These are phyloP conservation scores for Chelonoidis abingdonii DNA, from an alignment of 2,113 vertebrate species.

Conservation along the genomic window DNA sequence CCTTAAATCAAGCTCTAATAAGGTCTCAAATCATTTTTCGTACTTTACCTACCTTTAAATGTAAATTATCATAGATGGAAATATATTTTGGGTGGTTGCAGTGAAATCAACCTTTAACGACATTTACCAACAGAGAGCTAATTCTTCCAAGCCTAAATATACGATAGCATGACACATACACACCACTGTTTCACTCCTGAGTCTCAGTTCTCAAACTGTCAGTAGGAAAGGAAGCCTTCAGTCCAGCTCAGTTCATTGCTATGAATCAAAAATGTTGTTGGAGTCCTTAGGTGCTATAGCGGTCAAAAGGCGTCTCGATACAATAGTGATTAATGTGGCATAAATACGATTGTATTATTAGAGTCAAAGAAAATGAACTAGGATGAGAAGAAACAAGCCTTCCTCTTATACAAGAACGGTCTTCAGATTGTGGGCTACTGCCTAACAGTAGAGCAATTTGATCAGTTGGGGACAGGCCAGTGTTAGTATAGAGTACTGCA, in stretches of 20 bases:
- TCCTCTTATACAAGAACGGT: not conserved
- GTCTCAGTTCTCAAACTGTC: not conserved
- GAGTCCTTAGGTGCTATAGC: not conserved
- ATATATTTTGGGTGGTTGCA: no score
- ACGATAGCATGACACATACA: no score
- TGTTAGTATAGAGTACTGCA: not conserved
- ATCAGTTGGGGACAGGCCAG: rapidly evolving
- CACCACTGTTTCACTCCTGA: not conserved
- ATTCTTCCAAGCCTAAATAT: no score
- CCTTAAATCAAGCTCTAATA: no score
- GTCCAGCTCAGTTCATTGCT: not conserved
- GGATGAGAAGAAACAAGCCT: not conserved
- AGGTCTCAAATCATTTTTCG: no score
- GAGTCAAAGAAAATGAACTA: not conserved
- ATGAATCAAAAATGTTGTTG: not conserved
- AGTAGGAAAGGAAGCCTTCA: not conserved
- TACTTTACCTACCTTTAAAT: no score
- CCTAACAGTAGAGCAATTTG: not conserved
- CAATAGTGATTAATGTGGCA: not conserved
- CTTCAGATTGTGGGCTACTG: not conserved
- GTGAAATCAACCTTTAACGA: no score
- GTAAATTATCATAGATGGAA: no score
- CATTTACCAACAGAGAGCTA: no score
- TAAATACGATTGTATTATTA: rapidly evolving
- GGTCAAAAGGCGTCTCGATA: not conserved